Evolutionary conservation across 2,113 vertebrate genomes (phyloP), one percentile per base, ranked within the genome.

Genomic region (Anhinga rufa): DNA sequence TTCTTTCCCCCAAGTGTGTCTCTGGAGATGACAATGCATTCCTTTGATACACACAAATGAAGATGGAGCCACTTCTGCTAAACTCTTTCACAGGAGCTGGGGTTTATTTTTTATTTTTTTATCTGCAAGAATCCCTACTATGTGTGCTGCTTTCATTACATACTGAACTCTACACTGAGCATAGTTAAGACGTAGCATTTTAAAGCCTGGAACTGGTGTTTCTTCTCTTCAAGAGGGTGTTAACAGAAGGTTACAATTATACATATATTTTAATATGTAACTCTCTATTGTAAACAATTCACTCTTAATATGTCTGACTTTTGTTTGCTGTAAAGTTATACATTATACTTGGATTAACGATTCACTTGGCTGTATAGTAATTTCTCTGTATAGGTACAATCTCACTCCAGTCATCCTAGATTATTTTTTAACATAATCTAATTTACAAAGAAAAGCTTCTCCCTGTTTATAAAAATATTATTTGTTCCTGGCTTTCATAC

Each of bases 201-300:
- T 76, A 83, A 89, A 93, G 29, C 34, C 46, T 74, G 40, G 51
- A 95, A 79, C 48, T 36, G 48, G 51, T 81, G 28, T 36, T 91
- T 88, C 83, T 76, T 57, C 68, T 87, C 78, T 94, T 95, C 64
- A 66, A 87, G 76, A 87, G 40, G 31, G 51, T 95, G 81, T 84
- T 97, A 94, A 79, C 60, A 81, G 85, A 80, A 92, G 85, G 91
- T 94, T 96, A 90, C 87, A 92, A 95, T 97, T 96, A 95, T 92
- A 79, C 62, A 76, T 90, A 49, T n/a, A 54, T 96, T 97, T 97
- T 97, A 97, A 97, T 96, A 96, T 90, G 86, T 97, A 97, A 97
- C 94, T 75, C 28, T 91, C 72, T 88, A 82, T 92, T 94, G 95
- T 96, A 97, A 97, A 94, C 95, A 95, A 65, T 94, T 96, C 78